Evolutionary conservation across 2,113 vertebrate genomes (phyloP), one percentile per base, ranked within the genome.

Genomic region (Pseudopipra pipra): DNA sequence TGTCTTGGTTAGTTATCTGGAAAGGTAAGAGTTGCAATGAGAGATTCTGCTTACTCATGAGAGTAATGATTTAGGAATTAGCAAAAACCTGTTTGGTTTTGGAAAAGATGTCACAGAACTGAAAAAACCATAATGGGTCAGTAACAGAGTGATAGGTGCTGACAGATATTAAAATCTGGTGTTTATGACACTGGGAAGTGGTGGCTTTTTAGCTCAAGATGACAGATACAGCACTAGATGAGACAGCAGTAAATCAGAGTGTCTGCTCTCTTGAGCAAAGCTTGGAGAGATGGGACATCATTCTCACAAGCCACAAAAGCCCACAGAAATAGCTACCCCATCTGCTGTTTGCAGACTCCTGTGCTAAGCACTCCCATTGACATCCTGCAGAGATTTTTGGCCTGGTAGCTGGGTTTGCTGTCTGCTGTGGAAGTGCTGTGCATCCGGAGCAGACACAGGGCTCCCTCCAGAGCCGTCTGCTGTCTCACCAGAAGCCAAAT

Each of bases 1-100:
- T 99, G 85, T 99, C 99, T 91, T 99, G 99, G 97, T 98, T 99
- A 6, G 99, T 99, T 90, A 99, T 37, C 99, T 99, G 95, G 37
- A 81, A 90, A 92, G 74, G 67, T 0, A 84, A 96, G 58, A 14
- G 31, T 28, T 68, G 49, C 44, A 58, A 2, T 58, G 66, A 90
- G 33, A 72, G 15, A n/a, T 54, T 68, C 37, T 92, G 43, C 47
- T 93, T 52, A 28, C 16, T 76, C 22, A 9, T 3, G 8, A 52
- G 14, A 16, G 25, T 52, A 52, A 2, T 3, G n/a, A 51, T 51
- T 17, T 23, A 33, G 22, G 30, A 55, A 41, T 51, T 22, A 66
- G 35, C 7, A 6, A 71, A 86, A 62, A 47, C 31, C 35, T 80
- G 2, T 41, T 68, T 35, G 23, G 28, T 54, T 71, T 39, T 35